Evolutionary conservation across 2,113 vertebrate genomes (phyloP), one percentile per base, ranked within the genome.

Genomic region (Falco punctatus): DNA sequence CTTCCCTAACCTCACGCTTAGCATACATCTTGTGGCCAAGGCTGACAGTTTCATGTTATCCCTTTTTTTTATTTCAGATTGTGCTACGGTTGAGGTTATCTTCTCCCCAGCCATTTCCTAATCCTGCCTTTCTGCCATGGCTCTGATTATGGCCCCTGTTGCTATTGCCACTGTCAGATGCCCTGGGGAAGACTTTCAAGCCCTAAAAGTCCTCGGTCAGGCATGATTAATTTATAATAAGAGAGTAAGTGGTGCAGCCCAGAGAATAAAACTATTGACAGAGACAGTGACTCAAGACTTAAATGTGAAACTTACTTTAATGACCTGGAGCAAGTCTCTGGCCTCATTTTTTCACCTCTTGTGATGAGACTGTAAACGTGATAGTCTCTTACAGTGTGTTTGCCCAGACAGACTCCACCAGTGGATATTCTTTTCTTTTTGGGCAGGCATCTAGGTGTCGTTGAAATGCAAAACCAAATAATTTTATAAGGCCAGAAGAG

Each of bases 321-420:
- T 86, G 72, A 83, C 80, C 55, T 92, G 69, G 28, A 92, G 82
- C 58, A 90, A 93, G 51, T 51, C 59, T 78, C 51, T 95, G 90
- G 42, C 71, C 79, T 83, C 46, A 35, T 83, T 93, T 92, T 84
- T 90, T 81, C 59, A 70, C 42, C 20, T 74, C 23, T 54, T 73
- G 44, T 79, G 61, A 64, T 62, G 19, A 65, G 27, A 49, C 23
- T 59, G 42, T 74, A 78, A 86, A 42, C 20, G 77, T 49, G 57
- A n/a, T 33, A 59, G 19, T 32, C 15, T 70, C 30, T 85, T 73
- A 70, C 5, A 27, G 32, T 40, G 19, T 88, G 26, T 77, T 88
- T 94, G 24, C n/a, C 35, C 38, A 78, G 62, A 46, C 24, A 70
- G n/a, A 27, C 18, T 70, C 35, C 33, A 70, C 4, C n/a, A 90